Evolutionary conservation across 2,888 invertebrate genomes (phyloP).

Genomic region (Perizoma flavofasciatum): DNA sequence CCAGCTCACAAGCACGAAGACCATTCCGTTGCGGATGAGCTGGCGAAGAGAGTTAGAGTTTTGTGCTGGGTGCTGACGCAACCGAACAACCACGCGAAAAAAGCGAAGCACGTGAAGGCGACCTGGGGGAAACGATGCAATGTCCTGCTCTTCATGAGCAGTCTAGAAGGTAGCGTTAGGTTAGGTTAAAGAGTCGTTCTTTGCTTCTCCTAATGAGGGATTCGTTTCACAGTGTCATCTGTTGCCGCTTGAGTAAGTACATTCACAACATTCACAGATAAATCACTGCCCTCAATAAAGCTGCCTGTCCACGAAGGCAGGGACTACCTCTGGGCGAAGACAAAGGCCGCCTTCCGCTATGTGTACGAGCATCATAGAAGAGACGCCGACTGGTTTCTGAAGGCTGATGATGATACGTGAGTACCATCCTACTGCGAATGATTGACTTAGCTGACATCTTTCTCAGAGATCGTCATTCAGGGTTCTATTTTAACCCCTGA

Average conservation of each 20-base stretch:
- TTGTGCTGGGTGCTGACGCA: slow-evolving; percentile 99
- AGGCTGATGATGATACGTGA: slow-evolving; percentile 98
- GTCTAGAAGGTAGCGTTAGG: slow-evolving; percentile 83
- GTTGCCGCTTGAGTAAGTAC: too few species aligned
- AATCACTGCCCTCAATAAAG: slow-evolving; percentile 89
- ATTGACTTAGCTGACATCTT: too few species aligned
- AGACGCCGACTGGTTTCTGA: slow-evolving; percentile 98
- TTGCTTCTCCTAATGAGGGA: too few species aligned
- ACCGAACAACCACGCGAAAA: slow-evolving; percentile 93
- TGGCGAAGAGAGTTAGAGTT: slow-evolving; percentile 91
- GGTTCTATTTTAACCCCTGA: too few species aligned
- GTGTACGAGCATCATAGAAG: slow-evolving; percentile 92
- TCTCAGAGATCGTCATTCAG: background rate
- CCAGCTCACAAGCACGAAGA: slow-evolving; percentile 89
- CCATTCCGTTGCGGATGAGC: slow-evolving; percentile 86
- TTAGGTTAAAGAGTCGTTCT: too few species aligned
- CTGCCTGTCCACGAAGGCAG: slow-evolving; percentile 94
- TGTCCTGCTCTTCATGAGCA: slow-evolving; percentile 94
- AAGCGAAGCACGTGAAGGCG: slow-evolving; percentile 96
- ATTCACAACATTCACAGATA: slow-evolving; percentile 76
- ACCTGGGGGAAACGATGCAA: slow-evolving; percentile 98
- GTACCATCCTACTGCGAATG: slow-evolving; percentile 49
- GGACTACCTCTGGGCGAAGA: slow-evolving; percentile 98
- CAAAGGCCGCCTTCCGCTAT: slow-evolving; percentile 96
- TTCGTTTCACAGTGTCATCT: too few species aligned